Percentiles rank a stretch among this genome's conserved stretches.
Conservation (phyloP, 2,888 invertebrate genomes). For the Mamestra brassicae region DNA sequence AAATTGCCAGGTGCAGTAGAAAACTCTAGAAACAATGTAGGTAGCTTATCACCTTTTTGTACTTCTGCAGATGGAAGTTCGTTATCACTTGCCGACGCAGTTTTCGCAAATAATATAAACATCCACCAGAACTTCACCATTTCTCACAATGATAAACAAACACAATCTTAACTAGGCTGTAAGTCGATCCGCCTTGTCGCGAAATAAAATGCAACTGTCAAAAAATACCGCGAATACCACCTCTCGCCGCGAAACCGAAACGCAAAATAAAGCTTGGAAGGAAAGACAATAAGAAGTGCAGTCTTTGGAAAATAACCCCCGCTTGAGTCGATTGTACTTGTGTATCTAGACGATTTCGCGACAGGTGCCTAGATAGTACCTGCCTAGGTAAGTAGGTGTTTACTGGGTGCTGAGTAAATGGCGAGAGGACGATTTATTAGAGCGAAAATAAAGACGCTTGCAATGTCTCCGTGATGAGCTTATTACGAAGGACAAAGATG, state of each 20-base stretch:
- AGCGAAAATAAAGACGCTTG: conserved; percentile 75
- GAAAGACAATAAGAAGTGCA: conserved; percentile 85
- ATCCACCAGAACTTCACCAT: conserved; percentile 90
- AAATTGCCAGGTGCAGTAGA: not conserved
- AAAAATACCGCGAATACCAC: conserved; percentile 79
- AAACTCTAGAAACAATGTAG: conserved; percentile 11
- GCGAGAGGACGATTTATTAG: conserved; percentile 78
- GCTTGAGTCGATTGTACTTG: conserved; percentile 73
- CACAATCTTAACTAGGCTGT: conserved; percentile 78
- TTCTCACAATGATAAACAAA: conserved; percentile 80
- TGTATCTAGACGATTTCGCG: conserved; percentile 70
- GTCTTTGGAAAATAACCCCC: conserved; percentile 88
- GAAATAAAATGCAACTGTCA: conserved; percentile 73
- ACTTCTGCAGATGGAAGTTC: conserved; percentile 78
- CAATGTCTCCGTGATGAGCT: conserved; percentile 52
- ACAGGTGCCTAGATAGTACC: conserved; percentile 69
- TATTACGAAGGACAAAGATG: conserved; percentile 44
- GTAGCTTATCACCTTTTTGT: conserved; percentile 80
- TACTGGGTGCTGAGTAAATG: conserved; percentile 40
- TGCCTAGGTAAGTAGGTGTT: conserved; percentile 32
- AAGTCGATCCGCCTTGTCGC: conserved; percentile 50
- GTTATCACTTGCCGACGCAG: conserved; percentile 87
- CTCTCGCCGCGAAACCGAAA: conserved; percentile 83
- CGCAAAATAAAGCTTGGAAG: conserved; percentile 83
- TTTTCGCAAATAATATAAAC: conserved; percentile 88